Conservation (phyloP, 2,113 vertebrate species). For the Circaetus gallicus region DNA sequence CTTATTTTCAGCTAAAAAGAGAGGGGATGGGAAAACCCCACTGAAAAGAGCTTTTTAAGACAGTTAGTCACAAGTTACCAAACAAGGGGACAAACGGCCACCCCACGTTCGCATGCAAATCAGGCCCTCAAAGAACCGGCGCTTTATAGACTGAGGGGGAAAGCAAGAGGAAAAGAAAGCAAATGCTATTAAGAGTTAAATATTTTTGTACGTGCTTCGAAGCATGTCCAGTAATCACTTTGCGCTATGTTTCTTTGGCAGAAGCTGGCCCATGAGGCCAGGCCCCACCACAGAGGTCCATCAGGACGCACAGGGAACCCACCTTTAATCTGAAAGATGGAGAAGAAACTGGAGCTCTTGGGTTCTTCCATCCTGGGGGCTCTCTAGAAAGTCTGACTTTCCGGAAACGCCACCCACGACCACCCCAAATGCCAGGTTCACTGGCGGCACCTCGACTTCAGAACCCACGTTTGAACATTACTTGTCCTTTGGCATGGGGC, state of each 20-base stretch:
- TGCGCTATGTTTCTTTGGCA: background rate
- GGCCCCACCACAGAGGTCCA: rapidly evolving
- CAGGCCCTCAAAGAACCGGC: background rate
- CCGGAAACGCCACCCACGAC: rapidly evolving
- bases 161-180: background rate
- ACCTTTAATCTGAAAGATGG: background rate
- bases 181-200: background rate
- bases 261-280: background rate
- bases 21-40: background rate
- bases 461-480: background rate
- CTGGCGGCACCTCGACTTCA: background rate
- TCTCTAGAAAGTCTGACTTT: background rate
- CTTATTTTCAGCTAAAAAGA: background rate
- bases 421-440: background rate
- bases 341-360: background rate
- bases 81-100: background rate
- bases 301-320: background rate
- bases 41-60: background rate
- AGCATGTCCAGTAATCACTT: background rate
- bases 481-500: background rate
- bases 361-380: background rate
- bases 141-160: background rate
- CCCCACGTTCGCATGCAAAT: background rate
- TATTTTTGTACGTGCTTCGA: background rate
- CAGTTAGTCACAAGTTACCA: background rate